Evolutionary conservation across 2,888 invertebrate species (phyloP).

Genomic region (Linnaemya tessellans): DNA sequence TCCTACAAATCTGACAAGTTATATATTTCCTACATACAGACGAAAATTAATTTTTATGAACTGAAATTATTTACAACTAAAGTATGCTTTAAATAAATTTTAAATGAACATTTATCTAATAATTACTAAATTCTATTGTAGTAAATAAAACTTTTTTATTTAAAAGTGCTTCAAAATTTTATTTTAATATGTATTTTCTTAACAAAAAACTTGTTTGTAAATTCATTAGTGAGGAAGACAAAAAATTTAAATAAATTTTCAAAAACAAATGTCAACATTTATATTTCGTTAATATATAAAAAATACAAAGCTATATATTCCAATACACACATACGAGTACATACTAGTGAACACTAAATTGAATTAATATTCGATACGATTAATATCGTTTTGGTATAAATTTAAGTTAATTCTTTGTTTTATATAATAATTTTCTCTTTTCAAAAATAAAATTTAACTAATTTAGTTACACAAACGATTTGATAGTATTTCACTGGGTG

Average conservation of each 20-base stretch:
- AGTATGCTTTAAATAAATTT: constrained; percentile 55
- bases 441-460: constrained; percentile 55
- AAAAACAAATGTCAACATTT: constrained; percentile 63
- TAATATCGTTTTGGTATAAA: constrained; percentile 54
- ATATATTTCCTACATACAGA: not conserved
- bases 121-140: constrained; percentile 35
- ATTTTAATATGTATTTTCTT: constrained; percentile 48
- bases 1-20: constrained; percentile 1
- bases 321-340: constrained; percentile 54
- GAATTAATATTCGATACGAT: constrained; percentile 63
- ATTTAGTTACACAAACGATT: constrained; percentile 83
- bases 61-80: constrained; percentile 41
- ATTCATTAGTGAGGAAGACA: constrained; percentile 59
- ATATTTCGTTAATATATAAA: constrained; percentile 57
- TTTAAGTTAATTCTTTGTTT: constrained; percentile 40
- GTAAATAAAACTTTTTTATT: constrained; percentile 63
- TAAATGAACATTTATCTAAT: constrained; percentile 47
- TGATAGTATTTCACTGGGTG: constrained; percentile 91
- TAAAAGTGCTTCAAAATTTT: constrained; percentile 63
- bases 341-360: constrained; percentile 64
- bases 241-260: constrained; percentile 67
- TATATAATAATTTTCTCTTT: constrained; percentile 36
- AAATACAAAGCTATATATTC: constrained; percentile 46
- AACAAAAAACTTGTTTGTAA: constrained; percentile 58
- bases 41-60: not conserved